These are phyloP conservation scores for Troides aeacus DNA, from an alignment of 2,888 invertebrate genomes.

Conservation along the genomic window DNA sequence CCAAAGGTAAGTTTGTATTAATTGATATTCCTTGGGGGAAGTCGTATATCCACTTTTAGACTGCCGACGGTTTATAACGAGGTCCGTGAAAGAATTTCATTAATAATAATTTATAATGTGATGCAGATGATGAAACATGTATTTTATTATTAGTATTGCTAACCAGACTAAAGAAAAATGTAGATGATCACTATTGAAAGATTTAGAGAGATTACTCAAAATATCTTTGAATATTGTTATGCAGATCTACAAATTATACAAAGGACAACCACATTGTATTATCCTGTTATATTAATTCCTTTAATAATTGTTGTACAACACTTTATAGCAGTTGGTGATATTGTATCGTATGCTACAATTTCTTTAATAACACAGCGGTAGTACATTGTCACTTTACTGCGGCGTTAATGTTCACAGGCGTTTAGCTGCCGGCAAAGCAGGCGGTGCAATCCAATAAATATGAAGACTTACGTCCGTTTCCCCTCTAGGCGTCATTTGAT, in stretches of 20 bases:
- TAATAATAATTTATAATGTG: too few species aligned
- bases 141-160: background rate
- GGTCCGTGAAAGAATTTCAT: too few species aligned
- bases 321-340: background rate
- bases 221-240: background rate
- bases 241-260: background rate
- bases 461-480: conserved; percentile 19
- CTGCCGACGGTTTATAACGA: too few species aligned
- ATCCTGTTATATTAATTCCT: background rate
- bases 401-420: conserved; percentile 22
- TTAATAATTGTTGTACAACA: background rate
- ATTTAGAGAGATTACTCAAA: background rate
- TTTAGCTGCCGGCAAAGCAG: conserved; percentile 21
- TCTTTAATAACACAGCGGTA: conserved; percentile 1
- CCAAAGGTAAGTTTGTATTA: too few species aligned
- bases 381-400: conserved; percentile 17
- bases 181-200: background rate
- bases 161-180: background rate
- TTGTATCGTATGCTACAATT: background rate
- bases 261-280: background rate
- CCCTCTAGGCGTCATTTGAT: conserved; percentile 25
- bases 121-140: background rate
- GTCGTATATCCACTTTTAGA: too few species aligned
- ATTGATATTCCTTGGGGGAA: too few species aligned
- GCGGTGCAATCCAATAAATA: conserved; percentile 23